A percentile compares a stretch with the other conserved stretches of the same genome.
phyloP scores from a whole-genome alignment of 2,113 vertebrate genomes.

The Glaucomys volans region DNA sequence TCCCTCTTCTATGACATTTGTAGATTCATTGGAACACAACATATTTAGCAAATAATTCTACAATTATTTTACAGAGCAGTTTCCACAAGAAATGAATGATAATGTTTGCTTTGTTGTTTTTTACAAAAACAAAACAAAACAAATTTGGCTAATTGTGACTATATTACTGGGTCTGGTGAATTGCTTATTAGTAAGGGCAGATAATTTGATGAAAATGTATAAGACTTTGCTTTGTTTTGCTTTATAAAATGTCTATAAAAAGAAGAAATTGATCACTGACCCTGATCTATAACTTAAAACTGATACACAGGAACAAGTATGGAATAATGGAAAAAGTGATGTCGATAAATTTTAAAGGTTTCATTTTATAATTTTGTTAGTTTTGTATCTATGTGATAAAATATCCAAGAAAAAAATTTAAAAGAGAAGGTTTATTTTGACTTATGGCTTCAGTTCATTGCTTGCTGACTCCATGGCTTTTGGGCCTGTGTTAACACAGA shows the following conservation, averaged over 20 bases:
- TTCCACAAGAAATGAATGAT: not conserved
- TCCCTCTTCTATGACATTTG: not conserved
- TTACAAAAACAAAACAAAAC: not conserved
- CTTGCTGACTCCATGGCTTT: not conserved
- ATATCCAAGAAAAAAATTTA: not conserved
- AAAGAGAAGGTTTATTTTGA: not conserved
- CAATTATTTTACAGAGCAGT: not conserved
- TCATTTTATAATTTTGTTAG: not conserved
- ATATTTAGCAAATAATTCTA: not conserved
- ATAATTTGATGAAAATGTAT: not conserved
- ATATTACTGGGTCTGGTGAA: not conserved
- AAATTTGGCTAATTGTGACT: not conserved
- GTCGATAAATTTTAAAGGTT: conserved; percentile 9
- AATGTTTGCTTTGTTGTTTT: conserved; percentile 8
- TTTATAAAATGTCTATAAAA: not conserved
- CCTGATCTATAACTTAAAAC: not conserved
- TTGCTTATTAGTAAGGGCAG: not conserved
- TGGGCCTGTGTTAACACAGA: not conserved
- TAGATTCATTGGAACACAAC: not conserved
- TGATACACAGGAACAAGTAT: not conserved
- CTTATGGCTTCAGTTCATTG: not conserved
- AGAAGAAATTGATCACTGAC: not conserved
- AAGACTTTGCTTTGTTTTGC: not conserved
- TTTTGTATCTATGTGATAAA: not conserved
- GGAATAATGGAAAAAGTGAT: not conserved